phyloP scores from a whole-genome alignment of 2,888 invertebrate genomes.

The Drosophila anomelani region DNA sequence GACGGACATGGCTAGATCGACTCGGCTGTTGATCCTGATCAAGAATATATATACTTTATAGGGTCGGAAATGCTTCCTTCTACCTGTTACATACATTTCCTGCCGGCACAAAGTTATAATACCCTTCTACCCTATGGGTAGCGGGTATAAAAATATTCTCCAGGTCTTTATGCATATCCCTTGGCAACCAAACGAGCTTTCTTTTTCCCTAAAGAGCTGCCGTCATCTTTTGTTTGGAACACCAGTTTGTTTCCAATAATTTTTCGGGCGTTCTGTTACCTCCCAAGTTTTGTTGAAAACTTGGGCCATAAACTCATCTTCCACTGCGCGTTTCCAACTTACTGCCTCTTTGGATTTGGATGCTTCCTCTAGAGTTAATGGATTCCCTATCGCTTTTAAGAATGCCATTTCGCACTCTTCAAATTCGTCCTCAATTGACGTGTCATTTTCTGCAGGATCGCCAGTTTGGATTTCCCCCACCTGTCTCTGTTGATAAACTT shows the following conservation, averaged over 20 bases:
- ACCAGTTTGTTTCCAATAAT: too few relatives aligned
- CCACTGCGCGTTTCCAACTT: not conserved
- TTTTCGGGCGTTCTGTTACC: not conserved
- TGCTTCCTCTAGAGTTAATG: not conserved
- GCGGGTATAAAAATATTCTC: slow-evolving; percentile 4
- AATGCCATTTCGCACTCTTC: not conserved
- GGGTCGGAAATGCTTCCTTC: too few relatives aligned
- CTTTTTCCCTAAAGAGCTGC: not conserved
- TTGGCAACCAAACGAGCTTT: not conserved
- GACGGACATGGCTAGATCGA: too few relatives aligned
- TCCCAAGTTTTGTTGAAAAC: not conserved
- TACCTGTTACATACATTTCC: too few relatives aligned
- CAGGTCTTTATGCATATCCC: not conserved
- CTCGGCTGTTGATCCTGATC: too few relatives aligned
- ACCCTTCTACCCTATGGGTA: too few relatives aligned
- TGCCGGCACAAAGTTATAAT: too few relatives aligned
- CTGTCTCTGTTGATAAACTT: not conserved
- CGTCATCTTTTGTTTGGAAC: too few relatives aligned
- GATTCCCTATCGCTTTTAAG: not conserved
- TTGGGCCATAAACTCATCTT: not conserved
- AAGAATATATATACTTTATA: too few relatives aligned
- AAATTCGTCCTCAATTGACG: not conserved
- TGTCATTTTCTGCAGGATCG: not conserved
- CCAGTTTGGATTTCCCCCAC: not conserved
- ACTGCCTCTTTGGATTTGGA: not conserved